Evolutionary conservation across 92 coral and sea anemone genomes (phyloP).

Genomic region (Bergia puertoricense): DNA sequence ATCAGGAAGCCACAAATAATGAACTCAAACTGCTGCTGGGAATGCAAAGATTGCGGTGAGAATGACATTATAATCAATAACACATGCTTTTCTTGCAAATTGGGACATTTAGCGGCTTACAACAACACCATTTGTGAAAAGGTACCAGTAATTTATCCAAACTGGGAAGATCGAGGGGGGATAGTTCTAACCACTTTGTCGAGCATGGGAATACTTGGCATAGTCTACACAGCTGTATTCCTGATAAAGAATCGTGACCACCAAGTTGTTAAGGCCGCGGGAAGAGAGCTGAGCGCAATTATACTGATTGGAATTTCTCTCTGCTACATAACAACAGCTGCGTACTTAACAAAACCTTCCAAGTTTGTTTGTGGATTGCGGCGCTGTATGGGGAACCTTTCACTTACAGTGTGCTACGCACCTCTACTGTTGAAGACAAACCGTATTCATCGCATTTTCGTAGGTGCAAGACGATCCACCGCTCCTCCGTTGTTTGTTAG

Average conservation of each 20-base stretch:
- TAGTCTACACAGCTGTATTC: slow-evolving; percentile 29
- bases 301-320: slow-evolving; percentile 44
- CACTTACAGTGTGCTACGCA: slow-evolving; percentile 47
- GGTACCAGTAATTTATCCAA: slow-evolving; percentile 39
- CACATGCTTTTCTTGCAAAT: slow-evolving; percentile 45
- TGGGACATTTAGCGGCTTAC: slow-evolving; percentile 32
- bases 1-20: slow-evolving; percentile 22
- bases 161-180: slow-evolving; percentile 33
- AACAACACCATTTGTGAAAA: slow-evolving; percentile 32
- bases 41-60: slow-evolving; percentile 37
- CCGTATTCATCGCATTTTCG: slow-evolving; percentile 53
- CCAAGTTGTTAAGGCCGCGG: slow-evolving; percentile 49
- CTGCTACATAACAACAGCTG: slow-evolving; percentile 40
- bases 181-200: slow-evolving; percentile 26
- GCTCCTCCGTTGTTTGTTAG: slow-evolving; percentile 36
- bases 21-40: slow-evolving; percentile 51
- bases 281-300: slow-evolving; percentile 45
- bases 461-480: slow-evolving; percentile 35
- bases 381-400: slow-evolving; percentile 42
- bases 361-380: slow-evolving; percentile 42
- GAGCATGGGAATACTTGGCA: slow-evolving; percentile 10
- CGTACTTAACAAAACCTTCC: slow-evolving; percentile 49
- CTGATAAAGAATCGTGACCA: slow-evolving; percentile 20
- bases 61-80: slow-evolving; percentile 47
- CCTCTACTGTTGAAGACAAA: slow-evolving; percentile 49